A percentile compares a stretch with the other conserved stretches of the same genome.
Conservation (phyloP, 2,797 vertebrate genomes). For the Synanceia verrucosa region DNA sequence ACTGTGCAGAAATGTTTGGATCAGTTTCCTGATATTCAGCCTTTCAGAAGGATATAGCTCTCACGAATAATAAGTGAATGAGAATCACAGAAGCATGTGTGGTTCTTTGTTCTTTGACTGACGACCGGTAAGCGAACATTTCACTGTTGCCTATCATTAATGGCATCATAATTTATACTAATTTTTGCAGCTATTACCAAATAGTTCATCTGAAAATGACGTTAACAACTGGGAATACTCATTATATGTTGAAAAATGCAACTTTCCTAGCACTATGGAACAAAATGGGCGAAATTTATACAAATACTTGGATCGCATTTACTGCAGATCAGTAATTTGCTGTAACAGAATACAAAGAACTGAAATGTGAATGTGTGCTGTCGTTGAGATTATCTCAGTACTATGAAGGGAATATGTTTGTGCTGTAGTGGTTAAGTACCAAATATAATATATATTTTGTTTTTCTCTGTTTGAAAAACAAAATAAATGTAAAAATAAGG, state of each 20-base stretch:
- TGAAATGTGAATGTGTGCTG: not conserved
- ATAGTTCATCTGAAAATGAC: slow-evolving; percentile 2
- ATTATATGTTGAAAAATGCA: not conserved
- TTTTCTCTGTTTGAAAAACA: not conserved
- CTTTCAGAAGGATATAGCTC: slow-evolving; percentile 18
- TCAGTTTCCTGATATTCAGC: slow-evolving; percentile 22
- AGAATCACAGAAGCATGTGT: not conserved
- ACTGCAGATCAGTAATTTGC: not conserved
- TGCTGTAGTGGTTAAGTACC: not conserved
- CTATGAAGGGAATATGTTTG: slow-evolving; percentile 7
- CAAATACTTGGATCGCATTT: slow-evolving; percentile 3
- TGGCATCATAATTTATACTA: slow-evolving; percentile 5
- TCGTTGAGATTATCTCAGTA: slow-evolving; percentile 6
- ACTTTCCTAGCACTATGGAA: not conserved
- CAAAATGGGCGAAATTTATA: not conserved
- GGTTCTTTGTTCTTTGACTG: not conserved
- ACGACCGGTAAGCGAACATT: not conserved
- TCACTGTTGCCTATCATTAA: slow-evolving; percentile 1
- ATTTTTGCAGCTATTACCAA: slow-evolving; percentile 32
- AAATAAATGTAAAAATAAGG: not conserved
- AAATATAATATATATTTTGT: not conserved
- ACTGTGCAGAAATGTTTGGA: slow-evolving; percentile 1
- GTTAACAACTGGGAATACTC: not conserved
- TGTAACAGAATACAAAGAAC: not conserved
- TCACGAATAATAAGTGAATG: slow-evolving; percentile 6